Evolutionary conservation across 1,140 invertebrate species (phyloP), one percentile per base, ranked within the genome.

Genomic region (Ceratitis capitata): DNA sequence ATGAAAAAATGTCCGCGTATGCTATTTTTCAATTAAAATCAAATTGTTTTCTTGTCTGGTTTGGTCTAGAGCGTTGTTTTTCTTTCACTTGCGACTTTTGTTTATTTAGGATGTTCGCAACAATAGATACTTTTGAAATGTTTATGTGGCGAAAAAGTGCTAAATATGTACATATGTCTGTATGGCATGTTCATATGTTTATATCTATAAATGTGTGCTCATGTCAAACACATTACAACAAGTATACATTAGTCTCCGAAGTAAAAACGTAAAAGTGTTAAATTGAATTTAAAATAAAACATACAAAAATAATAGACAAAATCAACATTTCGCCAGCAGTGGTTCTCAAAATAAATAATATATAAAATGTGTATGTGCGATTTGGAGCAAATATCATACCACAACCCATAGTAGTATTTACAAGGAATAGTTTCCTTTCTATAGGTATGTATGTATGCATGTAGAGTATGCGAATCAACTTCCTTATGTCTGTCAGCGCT

Each of bases 21-120:
- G 84, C 85, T 85, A 83, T 85, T 85, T 85, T 85, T 83, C 85
- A 85, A 85, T 85, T 85, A 85, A 85, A 85, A 85, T 82, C 85
- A 83, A 85, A 85, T 85, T 85, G 85, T 85, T 85, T 85, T 83
- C 82, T 64, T 85, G 78, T 85, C 85, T 85, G 85, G 42, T 53
- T 23, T 56, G 51, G 61, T 14, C n/a, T n/a, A n/a, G 61, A 69
- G 61, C 14, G 61, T 69, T 85, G 58, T 85, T 26, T 84, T 45
- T 58, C 35, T 85, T 69, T 85, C 42, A 6, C 19, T n/a, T 85
- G 16, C 51, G 42, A 32, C 26, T 51, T 82, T 39, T 85, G 85
- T 85, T 85, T 85, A 85, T 85, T 85, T 85, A 85, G 85, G 85
- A 85, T 39, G 61, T 32, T 69, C 82, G 26, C 45, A 84, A 35